Base-by-base conservation (phyloP, 1,140 invertebrate genomes). In the Coenobita brevimanus region DNA sequence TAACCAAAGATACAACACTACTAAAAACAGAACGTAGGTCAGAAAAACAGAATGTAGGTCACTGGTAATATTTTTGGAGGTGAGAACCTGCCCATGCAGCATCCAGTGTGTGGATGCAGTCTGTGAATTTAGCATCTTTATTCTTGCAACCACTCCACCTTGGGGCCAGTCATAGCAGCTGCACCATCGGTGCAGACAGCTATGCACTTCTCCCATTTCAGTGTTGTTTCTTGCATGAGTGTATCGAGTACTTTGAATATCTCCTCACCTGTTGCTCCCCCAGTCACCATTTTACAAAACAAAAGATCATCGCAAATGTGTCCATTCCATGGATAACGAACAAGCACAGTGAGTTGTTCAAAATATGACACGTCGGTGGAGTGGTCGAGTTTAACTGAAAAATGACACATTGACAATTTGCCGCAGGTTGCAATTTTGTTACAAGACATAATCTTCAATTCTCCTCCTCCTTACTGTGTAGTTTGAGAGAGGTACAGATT, bases 391-490 rank as follows among this genome's bases (percentile, higher is more conserved):
- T 81, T n/a, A 75, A 75, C 41, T 75, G 71, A 75, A 41, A 30
- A 75, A 69, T 69, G n/a, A n/a, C n/a, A n/a, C n/a, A n/a, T n/a
- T n/a, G n/a, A n/a, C n/a, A n/a, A n/a, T n/a, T n/a, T 69, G 64
- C 27, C 64, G 27, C 64, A 69, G 27, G 64, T 69, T 17, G 64
- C 64, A 27, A 69, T 69, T 69, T 69, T 69, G 76, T 79, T 33
- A 79, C 76, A 79, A 33, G 76, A 79, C 76, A 79, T 79, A 79
- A 15, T 30, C 27, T 79, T 30, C 54, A 79, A n/a, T n/a, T n/a
- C n/a, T 79, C 76, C 76, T 79, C 30, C 79, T 81, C 27, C 67
- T 81, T 43, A 81, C 79, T 81, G 46, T 81, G 38, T 81, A 46
- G n/a, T 13, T 81, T 81, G 79, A 81, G 27, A 81, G 79, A 30